Evolutionary conservation across 2,888 invertebrate genomes (phyloP), one percentile per base, ranked within the genome.

Genomic region (Taphrorychus bicolor): DNA sequence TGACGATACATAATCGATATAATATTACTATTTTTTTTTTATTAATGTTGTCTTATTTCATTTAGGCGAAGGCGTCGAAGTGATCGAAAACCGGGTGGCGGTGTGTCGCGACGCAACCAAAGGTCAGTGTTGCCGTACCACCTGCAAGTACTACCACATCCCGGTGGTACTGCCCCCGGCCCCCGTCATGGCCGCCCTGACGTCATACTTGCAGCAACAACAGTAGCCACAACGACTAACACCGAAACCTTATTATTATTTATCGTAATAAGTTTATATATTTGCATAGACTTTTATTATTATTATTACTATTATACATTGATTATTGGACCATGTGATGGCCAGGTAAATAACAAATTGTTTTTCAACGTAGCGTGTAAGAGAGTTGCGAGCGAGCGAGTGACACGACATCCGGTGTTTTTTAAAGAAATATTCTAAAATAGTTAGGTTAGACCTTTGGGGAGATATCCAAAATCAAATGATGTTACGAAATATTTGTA

Each of bases 71-170:
- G 90, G 91, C 87, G 93, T 96, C 88, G 95, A 95, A 89, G 92
- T 95, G 88, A 91, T 90, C 87, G 95, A 95, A 86, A 92, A 94
- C 85, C 92, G 93, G 85, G 95, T 96, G 87, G 94, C 94, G 84
- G 95, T 96, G 84, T 96, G 96, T 85, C 93, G 95, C 84, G 95
- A 96, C 88, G 94, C 94, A 84, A 94, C 93, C 81, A 94, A 94
- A 84, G 95, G 95, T 85, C 89, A 92, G 85, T 96, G 96, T 86
- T 89, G 91, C 83, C 93, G 95, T 85, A 91, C 93, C 85, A 89
- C 92, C 85, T 96, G 96, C 91, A 96, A 95, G 90, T 96, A 94
- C 89, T 96, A 95, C 89, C 95, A 96, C 89, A 94, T 96, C 89
- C 95, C 95, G 81, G 90, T 94, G 83, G 90, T 89, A 82, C 86